Conservation (phyloP, 2,888 invertebrate species). For the Leptopterna dolabrata region DNA sequence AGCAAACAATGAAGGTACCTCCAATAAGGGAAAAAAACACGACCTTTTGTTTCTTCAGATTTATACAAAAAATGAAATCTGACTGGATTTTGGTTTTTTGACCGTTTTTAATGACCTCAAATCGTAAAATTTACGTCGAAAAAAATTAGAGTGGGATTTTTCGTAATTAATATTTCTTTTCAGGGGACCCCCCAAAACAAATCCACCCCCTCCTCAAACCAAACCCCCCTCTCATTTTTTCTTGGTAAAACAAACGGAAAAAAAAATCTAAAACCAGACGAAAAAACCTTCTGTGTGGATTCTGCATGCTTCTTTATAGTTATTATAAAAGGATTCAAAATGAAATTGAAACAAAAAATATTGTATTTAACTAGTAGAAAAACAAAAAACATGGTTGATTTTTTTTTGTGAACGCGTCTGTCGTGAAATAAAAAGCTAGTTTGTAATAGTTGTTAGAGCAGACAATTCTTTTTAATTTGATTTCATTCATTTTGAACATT, state of each 20-base stretch:
- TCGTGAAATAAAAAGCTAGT: conserved; percentile 32
- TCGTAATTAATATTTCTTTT: background rate
- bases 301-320: conserved; percentile 28
- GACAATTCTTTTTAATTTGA: background rate
- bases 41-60: background rate
- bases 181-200: background rate
- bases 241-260: background rate
- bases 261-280: conserved; percentile 6
- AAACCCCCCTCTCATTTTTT: background rate
- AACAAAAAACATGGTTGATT: conserved; percentile 1
- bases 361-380: background rate
- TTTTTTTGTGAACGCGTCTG: background rate
- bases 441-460: conserved; percentile 40
- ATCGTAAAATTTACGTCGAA: background rate
- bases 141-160: background rate
- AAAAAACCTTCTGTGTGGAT: conserved; percentile 21
- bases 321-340: background rate
- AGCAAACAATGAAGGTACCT: background rate
- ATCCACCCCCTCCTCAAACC: background rate
- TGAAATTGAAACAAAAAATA: conserved; percentile 4
- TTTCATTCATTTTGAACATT: background rate
- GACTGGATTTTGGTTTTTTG: conserved; percentile 10
- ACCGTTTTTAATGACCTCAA: background rate
- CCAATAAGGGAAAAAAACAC: background rate
- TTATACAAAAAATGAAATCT: background rate